These are phyloP conservation scores for Diplosoma virens DNA, from an alignment of 23 tunicate species.

Conservation along the genomic window DNA sequence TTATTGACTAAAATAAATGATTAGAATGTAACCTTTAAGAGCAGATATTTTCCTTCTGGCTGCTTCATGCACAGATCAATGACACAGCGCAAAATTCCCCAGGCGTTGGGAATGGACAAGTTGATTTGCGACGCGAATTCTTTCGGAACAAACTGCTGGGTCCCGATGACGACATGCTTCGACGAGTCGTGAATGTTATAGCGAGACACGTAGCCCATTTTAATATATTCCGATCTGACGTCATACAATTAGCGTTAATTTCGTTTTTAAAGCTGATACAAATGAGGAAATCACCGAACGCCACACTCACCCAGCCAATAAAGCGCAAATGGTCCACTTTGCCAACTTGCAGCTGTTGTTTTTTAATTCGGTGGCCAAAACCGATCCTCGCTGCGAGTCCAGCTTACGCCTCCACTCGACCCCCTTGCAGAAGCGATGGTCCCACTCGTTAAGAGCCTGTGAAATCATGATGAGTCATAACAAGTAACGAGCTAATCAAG, in stretches of 20 bases:
- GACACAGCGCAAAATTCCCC: slow-evolving; percentile 95
- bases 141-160: slow-evolving; percentile 92
- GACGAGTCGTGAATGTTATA: slow-evolving; percentile 81
- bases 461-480: no score
- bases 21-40: slow-evolving; percentile 76
- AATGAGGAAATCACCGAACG: neutral
- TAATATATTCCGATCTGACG: slow-evolving; percentile 85
- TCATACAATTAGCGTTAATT: neutral
- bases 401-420: slow-evolving; percentile 96
- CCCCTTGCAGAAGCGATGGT: slow-evolving; percentile 81
- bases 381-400: slow-evolving; percentile 95
- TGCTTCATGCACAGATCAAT: slow-evolving; percentile 95
- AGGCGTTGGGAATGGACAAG: slow-evolving; percentile 78
- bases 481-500: no score
- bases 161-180: slow-evolving; percentile 71
- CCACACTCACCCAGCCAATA: slow-evolving; percentile 80
- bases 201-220: slow-evolving; percentile 94
- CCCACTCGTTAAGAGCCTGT: slow-evolving; percentile 98
- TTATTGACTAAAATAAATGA: no score
- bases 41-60: slow-evolving; percentile 89
- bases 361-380: slow-evolving; percentile 95
- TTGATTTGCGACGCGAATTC: slow-evolving; percentile 96
- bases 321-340: slow-evolving; percentile 93
- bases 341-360: slow-evolving; percentile 97
- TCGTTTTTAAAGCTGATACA: neutral